Base-by-base conservation (phyloP, 2,113 vertebrate genomes). In the Sylvietta virens region DNA sequence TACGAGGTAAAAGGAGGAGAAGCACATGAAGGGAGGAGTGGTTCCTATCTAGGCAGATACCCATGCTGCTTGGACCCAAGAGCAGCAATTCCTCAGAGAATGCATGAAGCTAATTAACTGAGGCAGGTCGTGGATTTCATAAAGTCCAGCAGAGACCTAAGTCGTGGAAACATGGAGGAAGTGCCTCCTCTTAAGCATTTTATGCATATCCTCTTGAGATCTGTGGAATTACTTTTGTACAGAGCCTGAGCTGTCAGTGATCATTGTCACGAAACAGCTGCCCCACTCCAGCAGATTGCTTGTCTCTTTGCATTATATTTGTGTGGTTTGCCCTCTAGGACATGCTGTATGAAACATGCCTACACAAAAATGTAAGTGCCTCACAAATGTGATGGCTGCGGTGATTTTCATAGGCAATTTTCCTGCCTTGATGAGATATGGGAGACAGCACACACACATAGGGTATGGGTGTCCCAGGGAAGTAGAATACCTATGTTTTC, bases 281-380 rank as follows among this genome's bases (percentile, higher is more conserved):
- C 76, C n/a, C 82, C 62, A 44, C 37, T 96, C 79, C 72, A 80
- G 39, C 64, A 95, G 85, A 80, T 56, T 90, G 87, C 74, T 73
- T 95, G 90, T 94, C 88, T 93, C 81, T 90, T 90, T 85, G 70
- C 87, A 86, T 96, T 94, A 88, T 70, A 71, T 85, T 88, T 91
- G 22, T 95, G 67, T 90, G 90, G 39, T 35, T 95, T 96, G 67
- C 65, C 94, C 93, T 96, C 79, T 86, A 95, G 94, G 79, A 80
- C 64, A 74, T 37, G 47, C 62, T 80, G 42, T 35, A 67, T 70
- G 78, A 85, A 74, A 85, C 27, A 56, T 8, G 19, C 23, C 40
- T 81, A 67, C 44, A 62, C 2, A 1, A 80, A 90, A 88, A 57
- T 82, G 22, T 37, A 69, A 79, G 77, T 48, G 9, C 65, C 73